Evolutionary conservation across 2,113 vertebrate species (phyloP), one percentile per base, ranked within the genome.

Genomic region (Azemiops feae): DNA sequence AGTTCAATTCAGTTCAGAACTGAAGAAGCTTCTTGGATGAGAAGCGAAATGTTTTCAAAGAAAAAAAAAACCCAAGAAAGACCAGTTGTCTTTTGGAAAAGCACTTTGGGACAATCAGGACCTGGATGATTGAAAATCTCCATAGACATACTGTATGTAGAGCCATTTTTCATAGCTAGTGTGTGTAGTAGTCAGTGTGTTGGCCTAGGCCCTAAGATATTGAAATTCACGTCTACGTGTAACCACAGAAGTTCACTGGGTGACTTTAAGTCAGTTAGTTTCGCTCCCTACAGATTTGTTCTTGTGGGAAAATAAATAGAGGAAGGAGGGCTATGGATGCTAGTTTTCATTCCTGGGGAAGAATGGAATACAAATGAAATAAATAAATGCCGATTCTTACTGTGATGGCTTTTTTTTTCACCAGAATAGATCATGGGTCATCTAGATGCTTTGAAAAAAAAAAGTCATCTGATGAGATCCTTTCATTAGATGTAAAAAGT

Each of bases 401-500:
- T 52, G 18, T n/a, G 20, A 23, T 50, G 55, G 43, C 52, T 30
- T n/a, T n/a, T 30, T 18, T 3, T 22, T 22, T n/a, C 54, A 23
- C 27, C 43, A 58, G 10, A 22, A 50, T 47, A 87, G 18, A 25
- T 45, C 86, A 92, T 45, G 47, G 6, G 20, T 60, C 57, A 30
- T 25, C 27, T 50, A 85, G 69, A 47, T 25, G 3, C 18, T 50
- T 60, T 34, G 8, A 18, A 30, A 45, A 16, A 1, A 1, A 11
- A 47, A 22, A 47, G 16, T 27, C 16, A 39, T 52, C 3, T 39
- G 22, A 25, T 52, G 86, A 92, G 64, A 69, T 87, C 20, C 6
- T 90, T 86, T 54, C n/a, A 53, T 60, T 8, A 64, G 54, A 87
- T 90, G 74, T 90, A 55, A 93, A 90, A 90, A 87, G 18, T 90